Evolutionary conservation across 2,888 invertebrate genomes (phyloP).

Genomic region (Trachelus troglodyta): DNA sequence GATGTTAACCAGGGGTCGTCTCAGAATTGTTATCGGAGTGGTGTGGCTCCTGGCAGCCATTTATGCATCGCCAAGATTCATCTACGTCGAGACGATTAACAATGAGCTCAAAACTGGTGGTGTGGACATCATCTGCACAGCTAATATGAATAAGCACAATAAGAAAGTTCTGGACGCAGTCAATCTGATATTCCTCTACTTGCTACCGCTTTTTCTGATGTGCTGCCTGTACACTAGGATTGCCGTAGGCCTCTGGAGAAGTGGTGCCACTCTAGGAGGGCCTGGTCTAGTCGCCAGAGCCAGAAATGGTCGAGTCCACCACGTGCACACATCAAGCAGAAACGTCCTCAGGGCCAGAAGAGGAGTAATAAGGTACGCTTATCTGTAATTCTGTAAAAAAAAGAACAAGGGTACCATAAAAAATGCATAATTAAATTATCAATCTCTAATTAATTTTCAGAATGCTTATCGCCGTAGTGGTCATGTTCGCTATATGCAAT

Average conservation of each 20-base stretch:
- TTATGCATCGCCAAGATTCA: slow-evolving; percentile 86
- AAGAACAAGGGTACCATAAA: background rate
- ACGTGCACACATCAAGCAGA: slow-evolving; percentile 78
- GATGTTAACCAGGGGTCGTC: slow-evolving; percentile 80
- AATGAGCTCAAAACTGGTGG: slow-evolving; percentile 71
- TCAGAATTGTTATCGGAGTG: slow-evolving; percentile 80
- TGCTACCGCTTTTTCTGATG: slow-evolving; percentile 84
- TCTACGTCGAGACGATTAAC: slow-evolving; percentile 83
- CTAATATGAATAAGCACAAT: slow-evolving; percentile 81
- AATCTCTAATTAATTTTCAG: slow-evolving; percentile 59
- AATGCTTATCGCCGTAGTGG: slow-evolving; percentile 88
- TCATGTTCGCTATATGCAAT: slow-evolving; percentile 90
- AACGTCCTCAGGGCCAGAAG: slow-evolving; percentile 83
- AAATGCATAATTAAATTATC: background rate
- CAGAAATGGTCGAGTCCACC: slow-evolving; percentile 60
- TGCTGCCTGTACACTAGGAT: slow-evolving; percentile 78
- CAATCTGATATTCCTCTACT: slow-evolving; percentile 85
- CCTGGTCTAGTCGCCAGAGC: slow-evolving; percentile 42
- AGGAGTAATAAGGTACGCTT: slow-evolving; percentile 75
- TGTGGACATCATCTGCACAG: slow-evolving; percentile 78
- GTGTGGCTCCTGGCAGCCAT: slow-evolving; percentile 87
- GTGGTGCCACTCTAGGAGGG: slow-evolving; percentile 56
- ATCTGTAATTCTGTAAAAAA: background rate
- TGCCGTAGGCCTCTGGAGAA: slow-evolving; percentile 86
- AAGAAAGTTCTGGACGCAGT: slow-evolving; percentile 83